phyloP scores from a whole-genome alignment of 2,113 vertebrate genomes.

The Cavia porcellus region DNA sequence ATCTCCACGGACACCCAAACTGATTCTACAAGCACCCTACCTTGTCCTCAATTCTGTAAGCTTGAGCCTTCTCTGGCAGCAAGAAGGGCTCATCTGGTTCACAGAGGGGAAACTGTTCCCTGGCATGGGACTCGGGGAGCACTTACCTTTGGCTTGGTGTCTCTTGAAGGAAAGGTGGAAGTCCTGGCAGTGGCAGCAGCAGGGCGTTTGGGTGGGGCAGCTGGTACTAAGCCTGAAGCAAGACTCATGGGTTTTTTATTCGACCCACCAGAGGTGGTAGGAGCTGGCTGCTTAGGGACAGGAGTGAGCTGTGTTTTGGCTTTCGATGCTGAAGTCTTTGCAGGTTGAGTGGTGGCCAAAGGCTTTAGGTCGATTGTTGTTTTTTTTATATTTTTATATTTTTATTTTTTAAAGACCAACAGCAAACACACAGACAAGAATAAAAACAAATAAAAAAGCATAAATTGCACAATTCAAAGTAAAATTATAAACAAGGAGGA shows the following conservation, averaged over 20 bases:
- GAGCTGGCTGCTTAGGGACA: slow-evolving; percentile 88
- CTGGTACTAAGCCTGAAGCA: slow-evolving; percentile 82
- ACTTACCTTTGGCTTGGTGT: slow-evolving; percentile 94
- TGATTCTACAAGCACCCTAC: background rate
- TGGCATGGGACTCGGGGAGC: fast-evolving
- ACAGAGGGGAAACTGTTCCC: background rate
- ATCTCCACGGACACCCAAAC: background rate
- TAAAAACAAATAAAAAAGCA: slow-evolving; percentile 85
- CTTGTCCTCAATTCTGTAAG: background rate
- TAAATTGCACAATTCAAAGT: slow-evolving; percentile 84
- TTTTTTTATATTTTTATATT: slow-evolving; percentile 52
- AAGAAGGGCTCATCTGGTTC: background rate
- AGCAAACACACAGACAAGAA: slow-evolving; percentile 81
- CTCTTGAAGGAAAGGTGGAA: slow-evolving; percentile 86
- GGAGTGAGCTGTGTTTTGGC: slow-evolving; percentile 84
- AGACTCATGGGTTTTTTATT: slow-evolving; percentile 92
- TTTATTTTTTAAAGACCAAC: slow-evolving; percentile 80
- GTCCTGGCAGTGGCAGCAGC: slow-evolving; percentile 78
- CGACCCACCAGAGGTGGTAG: slow-evolving; percentile 84
- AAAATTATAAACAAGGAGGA: slow-evolving; percentile 81
- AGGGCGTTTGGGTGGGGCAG: slow-evolving; percentile 87
- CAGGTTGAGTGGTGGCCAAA: slow-evolving; percentile 82
- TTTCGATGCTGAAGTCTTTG: slow-evolving; percentile 89
- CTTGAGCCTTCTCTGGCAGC: background rate
- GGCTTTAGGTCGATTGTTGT: slow-evolving; percentile 87